Evolutionary conservation across 64 coral and sea anemone species (phyloP).

Genomic region (Dendrophyllia cribrosa): DNA sequence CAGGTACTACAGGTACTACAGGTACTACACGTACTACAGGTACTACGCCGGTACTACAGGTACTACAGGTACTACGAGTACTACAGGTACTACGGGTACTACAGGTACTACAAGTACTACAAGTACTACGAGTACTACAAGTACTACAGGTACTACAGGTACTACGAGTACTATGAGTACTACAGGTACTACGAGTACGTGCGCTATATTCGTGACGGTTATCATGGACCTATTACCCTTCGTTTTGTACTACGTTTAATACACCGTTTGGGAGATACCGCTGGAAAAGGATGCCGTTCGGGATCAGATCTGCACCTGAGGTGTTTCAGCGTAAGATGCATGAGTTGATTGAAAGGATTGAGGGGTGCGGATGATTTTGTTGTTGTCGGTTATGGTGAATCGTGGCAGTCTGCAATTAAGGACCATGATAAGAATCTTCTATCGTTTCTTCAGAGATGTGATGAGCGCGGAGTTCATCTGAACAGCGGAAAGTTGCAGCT

Average conservation of each 20-base stretch:
- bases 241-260: conserved; percentile 19
- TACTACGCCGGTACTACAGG: too few species aligned
- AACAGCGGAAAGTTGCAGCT: conserved; percentile 4
- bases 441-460: conserved; percentile 11
- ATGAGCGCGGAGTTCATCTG: conserved; percentile 4
- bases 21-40: too few species aligned
- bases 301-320: neutral
- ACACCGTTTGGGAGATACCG: conserved; percentile 14
- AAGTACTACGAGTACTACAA: too few species aligned
- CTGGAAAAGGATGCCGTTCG: conserved; percentile 18
- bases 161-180: too few species aligned
- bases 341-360: conserved; percentile 6
- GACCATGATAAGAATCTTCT: conserved; percentile 3
- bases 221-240: too few species aligned
- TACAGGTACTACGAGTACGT: too few species aligned
- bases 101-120: too few species aligned
- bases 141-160: too few species aligned
- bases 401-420: neutral
- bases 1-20: too few species aligned
- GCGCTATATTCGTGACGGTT: too few species aligned
- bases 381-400: conserved; percentile 24
- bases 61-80: too few species aligned
- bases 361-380: conserved; percentile 27
- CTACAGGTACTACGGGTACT: too few species aligned
- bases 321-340: conserved; percentile 13